A percentile compares a stretch with the other conserved stretches of the same genome.
Evolutionary conservation across 2,113 vertebrate species (phyloP).

Genomic region (Corydoras sp.): DNA sequence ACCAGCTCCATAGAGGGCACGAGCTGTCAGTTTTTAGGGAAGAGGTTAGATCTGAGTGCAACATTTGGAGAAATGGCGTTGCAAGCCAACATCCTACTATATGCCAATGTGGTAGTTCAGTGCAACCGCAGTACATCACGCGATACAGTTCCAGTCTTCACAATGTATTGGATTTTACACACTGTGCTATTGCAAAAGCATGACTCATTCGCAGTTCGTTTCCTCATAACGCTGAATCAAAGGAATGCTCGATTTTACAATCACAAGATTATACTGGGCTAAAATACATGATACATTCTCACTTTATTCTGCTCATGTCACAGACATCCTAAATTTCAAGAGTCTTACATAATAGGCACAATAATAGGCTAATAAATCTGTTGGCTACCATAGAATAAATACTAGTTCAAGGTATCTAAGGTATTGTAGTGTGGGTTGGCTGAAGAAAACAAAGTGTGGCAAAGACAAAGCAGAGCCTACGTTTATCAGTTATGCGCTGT

Average conservation of each 20-base stretch:
- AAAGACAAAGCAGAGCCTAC: conserved; percentile 29
- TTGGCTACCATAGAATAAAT: conserved; percentile 43
- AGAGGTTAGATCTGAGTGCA: no score
- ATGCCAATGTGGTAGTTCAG: conserved; percentile 5
- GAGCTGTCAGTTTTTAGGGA: no score
- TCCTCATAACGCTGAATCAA: conserved; percentile 15
- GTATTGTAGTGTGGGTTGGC: conserved; percentile 39
- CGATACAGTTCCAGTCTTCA: conserved; percentile 31
- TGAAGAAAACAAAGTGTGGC: conserved; percentile 29
- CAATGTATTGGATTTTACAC: conserved; percentile 29
- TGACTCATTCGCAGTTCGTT: conserved; percentile 22
- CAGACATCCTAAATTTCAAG: conserved; percentile 18
- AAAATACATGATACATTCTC: conserved; percentile 39
- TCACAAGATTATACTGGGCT: conserved; percentile 39
- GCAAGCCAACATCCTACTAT: no score
- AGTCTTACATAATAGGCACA: conserved; percentile 29
- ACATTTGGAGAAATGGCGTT: no score
- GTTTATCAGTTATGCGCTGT: conserved; percentile 8
- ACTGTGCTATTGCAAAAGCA: conserved; percentile 25
- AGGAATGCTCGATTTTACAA: conserved; percentile 36
- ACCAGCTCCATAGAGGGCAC: no score
- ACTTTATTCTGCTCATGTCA: conserved; percentile 25
- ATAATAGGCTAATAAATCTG: conserved; percentile 37
- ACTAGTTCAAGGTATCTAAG: conserved; percentile 28
- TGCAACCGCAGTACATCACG: conserved; percentile 28